These are phyloP conservation scores for Taeniopygia guttata DNA, from an alignment of 2,797 vertebrate species.

Conservation along the genomic window DNA sequence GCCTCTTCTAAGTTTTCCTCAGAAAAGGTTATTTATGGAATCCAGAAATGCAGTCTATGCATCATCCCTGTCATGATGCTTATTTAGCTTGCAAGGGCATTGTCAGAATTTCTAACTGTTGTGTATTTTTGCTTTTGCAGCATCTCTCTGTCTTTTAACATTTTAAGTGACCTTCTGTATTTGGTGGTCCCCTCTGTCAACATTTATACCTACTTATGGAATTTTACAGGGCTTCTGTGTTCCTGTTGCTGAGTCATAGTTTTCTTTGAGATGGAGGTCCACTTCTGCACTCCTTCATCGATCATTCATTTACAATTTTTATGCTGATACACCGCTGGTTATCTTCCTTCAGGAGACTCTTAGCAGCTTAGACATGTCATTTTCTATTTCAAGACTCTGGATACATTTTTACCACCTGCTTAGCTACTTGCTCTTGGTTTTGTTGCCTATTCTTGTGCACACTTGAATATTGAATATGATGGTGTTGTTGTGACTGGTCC, in stretches of 20 bases:
- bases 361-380: background rate
- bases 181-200: background rate
- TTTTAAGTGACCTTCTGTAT: background rate
- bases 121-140: conserved; percentile 7
- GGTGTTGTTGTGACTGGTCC: background rate
- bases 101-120: background rate
- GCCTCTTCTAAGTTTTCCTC: background rate
- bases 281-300: background rate
- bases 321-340: background rate
- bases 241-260: background rate
- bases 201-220: background rate
- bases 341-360: background rate
- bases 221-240: background rate
- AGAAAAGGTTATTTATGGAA: conserved; percentile 36
- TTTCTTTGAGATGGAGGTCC: background rate
- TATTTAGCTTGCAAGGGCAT: conserved; percentile 13
- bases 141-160: background rate
- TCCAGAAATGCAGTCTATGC: conserved; percentile 25
- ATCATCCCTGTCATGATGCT: background rate
- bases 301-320: background rate
- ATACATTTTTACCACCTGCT: background rate
- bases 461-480: background rate
- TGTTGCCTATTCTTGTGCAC: background rate
- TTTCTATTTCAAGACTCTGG: background rate
- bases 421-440: background rate